phyloP scores from a whole-genome alignment of 1,140 invertebrate genomes.

The Pissodes strobi region DNA sequence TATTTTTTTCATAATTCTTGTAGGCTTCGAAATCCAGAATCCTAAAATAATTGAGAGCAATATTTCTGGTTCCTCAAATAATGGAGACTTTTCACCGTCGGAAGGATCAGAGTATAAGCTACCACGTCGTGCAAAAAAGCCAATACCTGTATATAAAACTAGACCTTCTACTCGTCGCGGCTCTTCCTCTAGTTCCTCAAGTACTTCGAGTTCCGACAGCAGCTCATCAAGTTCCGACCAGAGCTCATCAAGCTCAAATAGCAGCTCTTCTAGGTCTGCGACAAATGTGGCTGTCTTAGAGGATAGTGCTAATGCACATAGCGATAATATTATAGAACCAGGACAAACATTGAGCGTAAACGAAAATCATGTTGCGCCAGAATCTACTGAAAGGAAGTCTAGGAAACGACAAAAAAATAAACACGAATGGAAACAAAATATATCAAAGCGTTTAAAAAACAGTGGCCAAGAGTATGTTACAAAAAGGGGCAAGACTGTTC shows the following conservation, averaged over 20 bases:
- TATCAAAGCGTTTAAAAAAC: constrained; percentile 2
- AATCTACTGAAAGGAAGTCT: constrained; percentile 13
- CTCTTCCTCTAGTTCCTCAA: too few species aligned
- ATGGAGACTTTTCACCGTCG: too few species aligned
- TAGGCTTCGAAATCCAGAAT: constrained; percentile 1
- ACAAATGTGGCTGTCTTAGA: neutral
- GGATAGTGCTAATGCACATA: neutral
- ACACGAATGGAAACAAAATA: constrained; percentile 10
- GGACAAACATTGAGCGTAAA: neutral
- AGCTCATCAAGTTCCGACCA: too few species aligned
- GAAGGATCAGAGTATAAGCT: constrained; percentile 11
- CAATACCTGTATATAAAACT: too few species aligned
- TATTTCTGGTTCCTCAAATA: constrained; percentile 19
- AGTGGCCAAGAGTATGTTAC: too few species aligned
- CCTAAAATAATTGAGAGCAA: neutral
- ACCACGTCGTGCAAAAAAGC: constrained; percentile 12
- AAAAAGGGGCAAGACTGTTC: too few species aligned
- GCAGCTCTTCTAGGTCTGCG: too few species aligned
- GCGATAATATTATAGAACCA: constrained; percentile 3
- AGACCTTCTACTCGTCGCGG: too few species aligned
- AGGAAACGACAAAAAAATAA: constrained; percentile 10
- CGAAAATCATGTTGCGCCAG: constrained; percentile 5
- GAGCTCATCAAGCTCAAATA: neutral
- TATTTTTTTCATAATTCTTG: constrained; percentile 10
- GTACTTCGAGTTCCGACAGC: too few species aligned